These are phyloP conservation scores for Mus pahari DNA, from an alignment of 2,113 vertebrate species.

Conservation along the genomic window DNA sequence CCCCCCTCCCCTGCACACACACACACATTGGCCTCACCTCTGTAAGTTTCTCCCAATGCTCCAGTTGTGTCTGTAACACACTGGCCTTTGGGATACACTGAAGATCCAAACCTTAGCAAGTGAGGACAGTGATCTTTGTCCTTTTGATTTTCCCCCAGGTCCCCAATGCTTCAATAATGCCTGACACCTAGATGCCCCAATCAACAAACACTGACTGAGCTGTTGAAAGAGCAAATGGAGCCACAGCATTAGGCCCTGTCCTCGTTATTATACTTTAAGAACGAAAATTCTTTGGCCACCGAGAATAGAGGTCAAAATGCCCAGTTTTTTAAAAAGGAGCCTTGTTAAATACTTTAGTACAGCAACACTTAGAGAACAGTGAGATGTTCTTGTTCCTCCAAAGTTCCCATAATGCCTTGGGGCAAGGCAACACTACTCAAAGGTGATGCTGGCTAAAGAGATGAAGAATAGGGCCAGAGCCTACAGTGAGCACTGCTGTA, in stretches of 20 bases:
- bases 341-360: not conserved
- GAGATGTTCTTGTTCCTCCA: not conserved
- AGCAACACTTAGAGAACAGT: not conserved
- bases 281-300: not conserved
- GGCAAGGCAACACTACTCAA: conserved; percentile 30
- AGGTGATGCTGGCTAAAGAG: not conserved
- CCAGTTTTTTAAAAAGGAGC: not conserved
- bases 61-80: not conserved
- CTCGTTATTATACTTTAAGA: not conserved
- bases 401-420: not conserved
- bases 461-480: not conserved
- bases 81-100: no score
- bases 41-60: not conserved
- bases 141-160: not conserved
- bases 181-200: not conserved
- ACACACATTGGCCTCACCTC: not conserved
- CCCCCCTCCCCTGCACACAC: not conserved
- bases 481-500: not conserved
- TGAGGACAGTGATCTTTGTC: not conserved
- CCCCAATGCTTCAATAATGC: not conserved
- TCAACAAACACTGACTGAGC: not conserved
- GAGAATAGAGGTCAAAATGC: not conserved
- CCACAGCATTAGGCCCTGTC: not conserved
- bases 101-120: not conserved
- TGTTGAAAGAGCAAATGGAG: not conserved